These are phyloP conservation scores for Notiomystis cincta DNA, from an alignment of 2,113 vertebrate species.

Conservation along the genomic window DNA sequence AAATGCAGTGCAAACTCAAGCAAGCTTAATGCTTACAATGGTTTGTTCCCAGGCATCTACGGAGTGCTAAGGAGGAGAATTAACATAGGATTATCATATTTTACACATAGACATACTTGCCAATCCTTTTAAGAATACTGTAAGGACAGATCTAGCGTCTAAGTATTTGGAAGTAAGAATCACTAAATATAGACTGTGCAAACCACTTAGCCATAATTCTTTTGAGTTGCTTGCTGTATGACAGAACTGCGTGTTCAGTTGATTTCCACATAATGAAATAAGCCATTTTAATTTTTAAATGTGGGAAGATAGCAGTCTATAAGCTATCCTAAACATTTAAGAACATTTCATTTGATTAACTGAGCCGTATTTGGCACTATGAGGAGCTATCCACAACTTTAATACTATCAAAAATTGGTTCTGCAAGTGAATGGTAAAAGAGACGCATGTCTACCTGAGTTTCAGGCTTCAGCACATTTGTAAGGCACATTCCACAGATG, in stretches of 20 bases:
- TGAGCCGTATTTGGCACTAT: not conserved
- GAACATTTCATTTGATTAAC: not conserved
- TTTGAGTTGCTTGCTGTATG: not conserved
- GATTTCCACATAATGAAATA: conserved; percentile 12
- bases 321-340: not conserved
- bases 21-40: conserved; percentile 48
- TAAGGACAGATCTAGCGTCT: conserved; percentile 35
- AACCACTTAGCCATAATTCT: conserved; percentile 38
- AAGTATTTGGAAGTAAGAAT: conserved; percentile 34
- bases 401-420: not conserved
- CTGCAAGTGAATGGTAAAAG: not conserved
- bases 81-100: conserved; percentile 67
- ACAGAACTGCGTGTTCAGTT: not conserved
- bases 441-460: not conserved
- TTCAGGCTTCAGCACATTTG: not conserved
- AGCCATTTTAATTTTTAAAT: conserved; percentile 19
- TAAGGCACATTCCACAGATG: not conserved
- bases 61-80: conserved; percentile 34
- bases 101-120: conserved; percentile 36
- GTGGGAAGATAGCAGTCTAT: not conserved
- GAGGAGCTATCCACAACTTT: not conserved
- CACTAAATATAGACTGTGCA: conserved; percentile 24
- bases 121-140: conserved; percentile 59
- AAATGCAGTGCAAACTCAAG: conserved; percentile 47
- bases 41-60: conserved; percentile 54